A percentile compares a stretch with the other conserved stretches of the same genome.
Evolutionary conservation across 2,113 vertebrate species (phyloP).

Genomic region (Rattus norvegicus): DNA sequence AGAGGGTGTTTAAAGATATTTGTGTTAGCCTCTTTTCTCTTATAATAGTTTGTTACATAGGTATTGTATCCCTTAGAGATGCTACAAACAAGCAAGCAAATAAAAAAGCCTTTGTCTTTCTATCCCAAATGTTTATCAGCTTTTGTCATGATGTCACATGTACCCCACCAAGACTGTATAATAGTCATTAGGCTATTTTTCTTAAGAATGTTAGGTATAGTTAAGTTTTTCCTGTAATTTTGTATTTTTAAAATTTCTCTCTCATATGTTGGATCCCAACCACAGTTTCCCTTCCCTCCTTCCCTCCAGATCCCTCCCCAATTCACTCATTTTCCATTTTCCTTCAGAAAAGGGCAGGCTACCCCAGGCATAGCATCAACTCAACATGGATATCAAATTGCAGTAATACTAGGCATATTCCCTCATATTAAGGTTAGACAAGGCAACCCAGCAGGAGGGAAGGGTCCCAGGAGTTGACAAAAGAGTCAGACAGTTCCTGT

Average conservation of each 20-base stretch:
- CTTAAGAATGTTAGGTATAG: neutral
- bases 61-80: neutral
- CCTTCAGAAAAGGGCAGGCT: neutral
- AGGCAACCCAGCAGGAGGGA: neutral
- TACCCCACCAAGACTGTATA: neutral
- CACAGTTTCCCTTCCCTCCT: neutral
- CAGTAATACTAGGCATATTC: neutral
- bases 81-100: neutral
- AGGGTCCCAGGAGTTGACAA: neutral
- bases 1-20: conserved; percentile 52
- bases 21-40: neutral
- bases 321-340: neutral
- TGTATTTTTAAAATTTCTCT: neutral
- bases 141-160: neutral
- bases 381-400: neutral
- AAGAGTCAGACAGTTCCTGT: neutral
- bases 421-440: neutral
- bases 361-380: neutral
- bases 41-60: neutral
- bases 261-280: neutral
- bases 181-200: neutral
- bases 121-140: neutral
- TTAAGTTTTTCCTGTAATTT: neutral
- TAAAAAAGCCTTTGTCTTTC: neutral
- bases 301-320: neutral